Evolutionary conservation across 2,797 vertebrate genomes (phyloP).

Genomic region (Malurus splendens): DNA sequence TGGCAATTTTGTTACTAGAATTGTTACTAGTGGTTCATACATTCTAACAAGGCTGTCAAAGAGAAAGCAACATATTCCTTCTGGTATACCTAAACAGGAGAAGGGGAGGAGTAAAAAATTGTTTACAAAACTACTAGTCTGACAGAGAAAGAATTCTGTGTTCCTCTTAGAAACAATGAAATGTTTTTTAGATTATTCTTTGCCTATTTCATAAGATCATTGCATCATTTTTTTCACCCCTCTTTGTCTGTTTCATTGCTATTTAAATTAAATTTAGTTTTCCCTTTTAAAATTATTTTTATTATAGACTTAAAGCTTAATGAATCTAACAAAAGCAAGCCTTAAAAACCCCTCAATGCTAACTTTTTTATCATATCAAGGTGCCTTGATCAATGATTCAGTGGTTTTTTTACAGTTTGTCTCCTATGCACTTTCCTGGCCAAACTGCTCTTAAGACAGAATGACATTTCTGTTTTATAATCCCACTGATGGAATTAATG

Average conservation of each 20-base stretch:
- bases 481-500: constrained; percentile 23
- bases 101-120: background rate
- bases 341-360: background rate
- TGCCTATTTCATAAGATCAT: background rate
- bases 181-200: constrained; percentile 8
- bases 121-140: background rate
- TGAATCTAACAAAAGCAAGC: background rate
- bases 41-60: constrained; percentile 14
- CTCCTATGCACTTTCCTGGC: background rate
- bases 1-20: constrained; percentile 23
- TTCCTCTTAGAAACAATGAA: background rate
- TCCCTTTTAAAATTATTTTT: background rate
- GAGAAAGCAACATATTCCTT: background rate
- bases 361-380: background rate
- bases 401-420: background rate
- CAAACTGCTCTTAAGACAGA: background rate
- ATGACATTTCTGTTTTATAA: background rate
- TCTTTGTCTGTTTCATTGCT: background rate
- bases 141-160: background rate
- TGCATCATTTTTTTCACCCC: background rate
- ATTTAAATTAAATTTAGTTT: background rate
- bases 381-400: background rate
- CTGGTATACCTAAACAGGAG: background rate
- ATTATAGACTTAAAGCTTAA: background rate
- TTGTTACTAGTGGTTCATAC: background rate